phyloP scores from a whole-genome alignment of 2,113 vertebrate species.

The Leptosomus discolor region DNA sequence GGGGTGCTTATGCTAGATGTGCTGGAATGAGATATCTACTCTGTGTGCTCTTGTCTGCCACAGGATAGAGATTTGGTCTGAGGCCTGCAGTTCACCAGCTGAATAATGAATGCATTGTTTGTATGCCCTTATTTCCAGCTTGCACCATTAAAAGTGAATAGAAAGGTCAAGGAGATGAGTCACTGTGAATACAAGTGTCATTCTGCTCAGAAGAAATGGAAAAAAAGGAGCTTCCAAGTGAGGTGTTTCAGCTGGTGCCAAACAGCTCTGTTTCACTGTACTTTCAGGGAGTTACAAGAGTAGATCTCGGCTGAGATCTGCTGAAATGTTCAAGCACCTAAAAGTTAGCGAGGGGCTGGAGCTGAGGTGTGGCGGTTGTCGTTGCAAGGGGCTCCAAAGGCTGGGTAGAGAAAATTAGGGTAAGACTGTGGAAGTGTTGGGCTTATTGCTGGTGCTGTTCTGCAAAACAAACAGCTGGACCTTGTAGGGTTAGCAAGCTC shows the following conservation, averaged over 20 bases:
- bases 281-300: neutral
- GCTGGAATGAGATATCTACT: neutral
- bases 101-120: conserved; percentile 52
- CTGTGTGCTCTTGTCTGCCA: neutral
- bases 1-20: neutral
- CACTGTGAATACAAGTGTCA: conserved; percentile 50
- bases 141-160: conserved; percentile 29
- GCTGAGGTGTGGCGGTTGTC: neutral
- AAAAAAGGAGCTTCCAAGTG: neutral
- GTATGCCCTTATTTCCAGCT: conserved; percentile 55
- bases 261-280: neutral
- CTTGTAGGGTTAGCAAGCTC: neutral
- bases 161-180: conserved; percentile 68
- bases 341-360: neutral
- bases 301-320: neutral
- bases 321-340: neutral
- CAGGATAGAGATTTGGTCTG: neutral
- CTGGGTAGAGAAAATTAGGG: neutral
- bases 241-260: conserved; percentile 35
- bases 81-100: neutral
- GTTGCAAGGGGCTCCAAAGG: neutral
- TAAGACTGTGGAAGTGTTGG: neutral
- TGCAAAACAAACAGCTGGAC: neutral
- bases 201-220: conserved; percentile 24
- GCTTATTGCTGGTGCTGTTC: neutral